Conservation (phyloP, 2,888 invertebrate genomes). For the Amiota communis region DNA sequence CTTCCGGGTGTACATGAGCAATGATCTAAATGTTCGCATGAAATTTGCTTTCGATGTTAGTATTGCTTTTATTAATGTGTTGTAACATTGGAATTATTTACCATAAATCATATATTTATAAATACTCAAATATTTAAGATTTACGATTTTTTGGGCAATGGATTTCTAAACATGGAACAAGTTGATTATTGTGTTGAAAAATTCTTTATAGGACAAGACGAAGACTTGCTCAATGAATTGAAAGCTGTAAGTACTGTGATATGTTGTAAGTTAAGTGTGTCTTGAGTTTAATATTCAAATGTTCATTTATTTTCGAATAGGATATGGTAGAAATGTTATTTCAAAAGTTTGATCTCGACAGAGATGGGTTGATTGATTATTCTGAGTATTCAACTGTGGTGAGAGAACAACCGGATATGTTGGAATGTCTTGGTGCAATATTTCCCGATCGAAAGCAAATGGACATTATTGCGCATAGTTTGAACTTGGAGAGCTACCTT, state of each 20-base stretch:
- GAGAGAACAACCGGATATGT: neutral
- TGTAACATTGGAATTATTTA: too few species aligned
- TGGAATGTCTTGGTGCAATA: neutral
- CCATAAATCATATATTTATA: too few species aligned
- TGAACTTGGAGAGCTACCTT: neutral
- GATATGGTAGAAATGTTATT: neutral
- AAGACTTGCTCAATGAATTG: neutral
- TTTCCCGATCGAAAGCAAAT: neutral
- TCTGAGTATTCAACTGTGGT: neutral
- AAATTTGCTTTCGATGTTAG: neutral
- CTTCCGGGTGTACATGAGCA: neutral
- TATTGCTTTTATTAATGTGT: neutral
- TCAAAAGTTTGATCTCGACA: neutral
- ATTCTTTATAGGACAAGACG: neutral
- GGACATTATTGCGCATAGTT: neutral
- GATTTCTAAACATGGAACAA: neutral
- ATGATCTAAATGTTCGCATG: neutral
- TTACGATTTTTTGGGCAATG: neutral
- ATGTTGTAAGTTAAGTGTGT: too few species aligned
- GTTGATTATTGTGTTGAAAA: neutral
- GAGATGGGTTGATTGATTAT: neutral
- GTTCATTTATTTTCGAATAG: neutral
- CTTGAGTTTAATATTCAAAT: too few species aligned
- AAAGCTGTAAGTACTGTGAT: neutral
- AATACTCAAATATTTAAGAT: neutral